Evolutionary conservation across 2,113 vertebrate genomes (phyloP).

Genomic region (Alethe castanea): DNA sequence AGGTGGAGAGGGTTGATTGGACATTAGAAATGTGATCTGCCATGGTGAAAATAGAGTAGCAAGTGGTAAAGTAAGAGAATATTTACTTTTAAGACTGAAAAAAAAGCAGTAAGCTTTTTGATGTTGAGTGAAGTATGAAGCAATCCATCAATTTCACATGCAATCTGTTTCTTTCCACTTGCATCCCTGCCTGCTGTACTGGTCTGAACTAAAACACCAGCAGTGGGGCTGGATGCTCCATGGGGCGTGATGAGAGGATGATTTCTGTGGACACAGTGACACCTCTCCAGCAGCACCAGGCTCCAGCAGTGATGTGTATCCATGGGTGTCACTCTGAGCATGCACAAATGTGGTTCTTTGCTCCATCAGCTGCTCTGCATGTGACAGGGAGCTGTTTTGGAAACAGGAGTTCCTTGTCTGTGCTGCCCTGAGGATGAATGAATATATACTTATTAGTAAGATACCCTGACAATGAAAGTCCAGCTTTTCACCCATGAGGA

Average conservation of each 20-base stretch:
- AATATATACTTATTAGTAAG: not conserved
- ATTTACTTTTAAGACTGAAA: not conserved
- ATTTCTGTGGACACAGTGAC: not conserved
- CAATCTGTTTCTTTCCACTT: not conserved
- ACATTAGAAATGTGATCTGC: not conserved
- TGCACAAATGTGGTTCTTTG: not conserved
- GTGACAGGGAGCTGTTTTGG: not conserved
- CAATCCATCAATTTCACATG: not conserved
- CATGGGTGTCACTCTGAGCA: not conserved
- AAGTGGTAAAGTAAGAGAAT: not conserved
- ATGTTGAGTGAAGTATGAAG: not conserved
- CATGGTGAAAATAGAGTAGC: not conserved
- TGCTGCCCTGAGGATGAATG: not conserved
- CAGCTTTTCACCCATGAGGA: not conserved
- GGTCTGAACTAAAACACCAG: not conserved
- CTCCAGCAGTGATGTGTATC: not conserved
- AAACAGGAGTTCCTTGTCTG: slow-evolving; percentile 25
- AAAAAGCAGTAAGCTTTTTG: not conserved
- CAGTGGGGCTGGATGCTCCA: not conserved
- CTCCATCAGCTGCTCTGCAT: slow-evolving; percentile 21
- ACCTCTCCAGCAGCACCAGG: not conserved
- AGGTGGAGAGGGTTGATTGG: rapidly evolving
- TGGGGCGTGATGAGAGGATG: rapidly evolving
- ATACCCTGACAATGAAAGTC: not conserved
- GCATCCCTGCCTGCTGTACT: not conserved